Base-by-base conservation (phyloP, 2,797 vertebrate species). In the Synanceia verrucosa region DNA sequence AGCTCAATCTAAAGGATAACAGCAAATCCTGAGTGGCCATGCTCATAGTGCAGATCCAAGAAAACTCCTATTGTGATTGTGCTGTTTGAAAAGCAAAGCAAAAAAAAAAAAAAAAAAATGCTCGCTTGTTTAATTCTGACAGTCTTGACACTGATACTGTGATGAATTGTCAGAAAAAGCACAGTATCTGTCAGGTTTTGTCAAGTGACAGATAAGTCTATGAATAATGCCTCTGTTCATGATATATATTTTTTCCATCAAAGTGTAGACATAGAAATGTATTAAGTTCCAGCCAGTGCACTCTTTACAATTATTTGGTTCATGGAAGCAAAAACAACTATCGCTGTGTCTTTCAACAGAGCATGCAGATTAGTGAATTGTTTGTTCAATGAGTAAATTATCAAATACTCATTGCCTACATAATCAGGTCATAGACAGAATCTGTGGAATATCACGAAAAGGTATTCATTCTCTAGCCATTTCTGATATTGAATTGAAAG, bases 211-310 rank as follows among this genome's bases (percentile, higher is more conserved):
- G 73, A 70, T 44, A 62, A 68, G 37, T 1, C n/a, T 14, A 68
- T 73, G 44, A 72, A 65, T 73, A 70, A 62, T 58, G 53, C 51
- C 36, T 29, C 29, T n/a, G 19, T 70, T 70, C 23, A 36, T 61
- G n/a, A 21, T 67, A 43, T 37, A 48, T 46, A 24, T 33, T 47
- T 47, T 34, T 70, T 70, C 36, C 43, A 69, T 28, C 34, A 33
- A 60, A 78, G 68, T 61, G 48, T 37, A 60, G 62, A 44, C 50
- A 70, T 67, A 78, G 26, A 75, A 76, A 63, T 73, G 55, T 60
- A 77, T 62, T 39, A 59, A 2, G 56, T 76, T 79, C 73, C 44
- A 65, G 43, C 37, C 16, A 57, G 31, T 53, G 31, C 29, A 18
- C 53, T 62, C 44, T 71, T 53, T 74, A 23, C 14, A 60, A 75